Conservation (phyloP, 2,113 vertebrate genomes). For the Prietella phreatophila region DNA sequence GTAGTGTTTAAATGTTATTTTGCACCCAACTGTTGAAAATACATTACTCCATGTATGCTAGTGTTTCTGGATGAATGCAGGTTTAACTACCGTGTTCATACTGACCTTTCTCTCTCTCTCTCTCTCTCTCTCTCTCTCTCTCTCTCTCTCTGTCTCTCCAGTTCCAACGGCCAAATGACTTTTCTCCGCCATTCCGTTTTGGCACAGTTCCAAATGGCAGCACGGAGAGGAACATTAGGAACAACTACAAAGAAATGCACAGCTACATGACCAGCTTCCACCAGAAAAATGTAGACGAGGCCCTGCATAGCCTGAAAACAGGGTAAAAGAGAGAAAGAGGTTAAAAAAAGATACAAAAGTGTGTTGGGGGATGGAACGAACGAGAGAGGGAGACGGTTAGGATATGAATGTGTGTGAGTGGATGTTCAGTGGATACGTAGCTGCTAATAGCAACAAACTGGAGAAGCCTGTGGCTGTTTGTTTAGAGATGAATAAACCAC, state of each 20-base stretch:
- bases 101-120: slow-evolving; percentile 14
- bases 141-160: slow-evolving; percentile 54
- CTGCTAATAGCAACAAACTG: slow-evolving; percentile 48
- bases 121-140: slow-evolving; percentile 4
- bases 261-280: slow-evolving; percentile 99
- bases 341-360: not conserved
- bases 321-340: slow-evolving; percentile 76
- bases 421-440: slow-evolving; percentile 39
- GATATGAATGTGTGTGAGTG: slow-evolving; percentile 43
- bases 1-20: not conserved
- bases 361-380: not conserved
- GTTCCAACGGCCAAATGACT: slow-evolving; percentile 99
- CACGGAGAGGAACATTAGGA: slow-evolving; percentile 98
- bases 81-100: slow-evolving; percentile 20
- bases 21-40: not conserved
- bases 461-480: slow-evolving; percentile 16
- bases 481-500: slow-evolving; percentile 40
- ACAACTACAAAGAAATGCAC: slow-evolving; percentile 99
- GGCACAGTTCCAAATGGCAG: slow-evolving; percentile 98
- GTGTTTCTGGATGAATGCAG: slow-evolving; percentile 11
- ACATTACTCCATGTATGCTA: not conserved
- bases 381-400: slow-evolving; percentile 18
- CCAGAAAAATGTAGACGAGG: slow-evolving; percentile 94
- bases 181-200: slow-evolving; percentile 96
- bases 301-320: slow-evolving; percentile 88